Evolutionary conservation across 2,113 vertebrate genomes (phyloP), one percentile per base, ranked within the genome.

Genomic region (Nestor notabilis): DNA sequence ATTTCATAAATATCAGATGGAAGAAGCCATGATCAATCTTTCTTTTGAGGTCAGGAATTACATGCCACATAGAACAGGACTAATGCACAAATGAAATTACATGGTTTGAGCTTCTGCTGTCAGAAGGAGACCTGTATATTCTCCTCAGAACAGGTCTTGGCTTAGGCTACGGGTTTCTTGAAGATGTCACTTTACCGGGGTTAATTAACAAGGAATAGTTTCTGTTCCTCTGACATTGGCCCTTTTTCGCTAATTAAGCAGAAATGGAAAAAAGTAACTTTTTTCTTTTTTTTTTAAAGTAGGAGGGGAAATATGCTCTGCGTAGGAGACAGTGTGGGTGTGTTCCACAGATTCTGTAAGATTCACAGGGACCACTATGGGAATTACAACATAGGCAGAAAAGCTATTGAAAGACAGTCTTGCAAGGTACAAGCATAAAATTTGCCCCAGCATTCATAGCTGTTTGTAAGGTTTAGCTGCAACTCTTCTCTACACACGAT

Each of bases 1-100:
- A 95, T 94, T 97, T 97, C 88, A 87, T 91, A 97, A 96, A 97
- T 94, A 97, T 92, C 90, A 97, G 92, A 79, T 83, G 84, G 89
- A 85, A 85, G 63, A 84, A 91, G 49, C 49, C 41, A 89, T 65
- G 80, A 94, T 92, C 74, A 93, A 39, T 92, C 84, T 90, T 92
- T 72, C 41, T 29, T 61, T 0, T 63, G 61, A 84, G 90, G 90
- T 94, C 93, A 93, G 76, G 46, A 88, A 91, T 90, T 33, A 43
- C 11, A 71, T 41, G 61, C 11, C 43, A 29, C 27, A 7, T 31
- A 89, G 64, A 83, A 55, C 24, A 91, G 46, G 17, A 68, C 55
- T 75, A 41, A n/a, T 9, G 47, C 43, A 89, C 12, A 84, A 78
- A 87, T 70, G 28, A 39, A 29, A 37, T 66, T 1, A 3, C 19